phyloP scores from a whole-genome alignment of 2,888 invertebrate species.

The Odontocolon sp. region DNA sequence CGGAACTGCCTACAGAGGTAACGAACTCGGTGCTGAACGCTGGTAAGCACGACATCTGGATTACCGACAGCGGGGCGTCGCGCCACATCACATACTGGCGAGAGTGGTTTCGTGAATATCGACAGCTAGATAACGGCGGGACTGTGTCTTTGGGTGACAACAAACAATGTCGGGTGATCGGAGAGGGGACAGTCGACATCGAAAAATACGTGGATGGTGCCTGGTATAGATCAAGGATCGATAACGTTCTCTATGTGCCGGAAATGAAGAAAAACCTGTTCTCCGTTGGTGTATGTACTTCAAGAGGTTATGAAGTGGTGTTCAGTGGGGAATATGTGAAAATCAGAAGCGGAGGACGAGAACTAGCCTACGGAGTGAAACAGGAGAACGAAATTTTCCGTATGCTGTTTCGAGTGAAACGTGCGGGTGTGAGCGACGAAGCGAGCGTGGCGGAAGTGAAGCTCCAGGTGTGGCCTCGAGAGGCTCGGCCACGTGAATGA shows the following conservation, averaged over 20 bases:
- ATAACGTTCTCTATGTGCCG: constrained; percentile 51
- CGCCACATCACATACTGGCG: constrained; percentile 48
- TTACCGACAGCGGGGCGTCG: constrained; percentile 57
- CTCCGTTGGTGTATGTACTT: constrained; percentile 51
- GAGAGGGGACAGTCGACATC: constrained; percentile 47
- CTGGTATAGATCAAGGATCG: constrained; percentile 35
- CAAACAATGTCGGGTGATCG: constrained; percentile 43
- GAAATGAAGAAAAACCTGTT: constrained; percentile 49
- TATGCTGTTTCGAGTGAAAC: constrained; percentile 23
- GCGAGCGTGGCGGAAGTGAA: constrained; percentile 47
- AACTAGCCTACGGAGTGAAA: constrained; percentile 16
- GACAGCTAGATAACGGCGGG: constrained; percentile 21
- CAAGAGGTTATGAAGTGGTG: constrained; percentile 21
- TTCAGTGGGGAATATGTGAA: constrained; percentile 11
- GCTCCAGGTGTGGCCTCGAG: constrained; percentile 61
- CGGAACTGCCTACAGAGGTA: neutral
- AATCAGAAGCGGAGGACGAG: neutral
- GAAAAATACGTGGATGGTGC: constrained; percentile 42
- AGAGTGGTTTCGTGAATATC: constrained; percentile 51
- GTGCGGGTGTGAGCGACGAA: neutral
- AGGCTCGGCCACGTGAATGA: constrained; percentile 60
- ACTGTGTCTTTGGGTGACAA: constrained; percentile 46
- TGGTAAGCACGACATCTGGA: constrained; percentile 31
- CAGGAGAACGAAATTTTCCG: constrained; percentile 51
- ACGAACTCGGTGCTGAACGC: constrained; percentile 3